Evolutionary conservation across 2,888 invertebrate genomes (phyloP).

Genomic region (Folsomia candida): DNA sequence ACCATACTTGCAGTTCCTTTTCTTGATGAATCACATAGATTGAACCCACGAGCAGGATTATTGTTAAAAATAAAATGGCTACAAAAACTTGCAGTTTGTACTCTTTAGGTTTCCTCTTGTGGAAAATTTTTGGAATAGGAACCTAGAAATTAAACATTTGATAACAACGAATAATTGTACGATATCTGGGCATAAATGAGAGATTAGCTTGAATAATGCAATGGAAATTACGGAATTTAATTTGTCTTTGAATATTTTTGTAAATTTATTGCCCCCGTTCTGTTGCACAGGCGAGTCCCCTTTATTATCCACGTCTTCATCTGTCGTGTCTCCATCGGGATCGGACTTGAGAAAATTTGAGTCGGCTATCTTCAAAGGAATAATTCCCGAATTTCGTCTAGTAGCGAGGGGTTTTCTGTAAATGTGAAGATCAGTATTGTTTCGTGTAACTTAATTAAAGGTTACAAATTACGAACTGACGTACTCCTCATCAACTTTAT

Average conservation of each 20-base stretch:
- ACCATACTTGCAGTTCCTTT: conserved; percentile 68
- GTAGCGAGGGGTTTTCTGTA: conserved; percentile 28
- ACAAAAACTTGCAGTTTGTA: conserved; percentile 63
- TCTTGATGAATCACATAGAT: conserved; percentile 81
- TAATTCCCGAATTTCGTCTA: conserved; percentile 35
- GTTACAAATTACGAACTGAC: no score
- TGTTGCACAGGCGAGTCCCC: conserved; percentile 18
- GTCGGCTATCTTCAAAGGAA: conserved; percentile 32
- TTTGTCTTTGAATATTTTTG: conserved; percentile 34
- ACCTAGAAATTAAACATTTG: conserved; percentile 59
- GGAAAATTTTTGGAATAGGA: conserved; percentile 70
- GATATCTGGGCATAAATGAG: not conserved
- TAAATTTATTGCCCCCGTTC: conserved; percentile 25
- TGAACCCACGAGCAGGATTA: conserved; percentile 77
- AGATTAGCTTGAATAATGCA: not conserved
- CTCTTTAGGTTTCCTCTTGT: conserved; percentile 67
- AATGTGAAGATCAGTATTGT: no score
- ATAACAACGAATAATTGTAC: not conserved
- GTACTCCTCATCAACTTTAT: no score
- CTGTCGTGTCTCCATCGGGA: conserved; percentile 11
- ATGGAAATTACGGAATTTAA: conserved; percentile 21
- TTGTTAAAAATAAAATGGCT: conserved; percentile 72
- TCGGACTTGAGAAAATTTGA: conserved; percentile 36
- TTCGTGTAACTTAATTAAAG: no score
- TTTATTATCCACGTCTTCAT: conserved; percentile 23